Conservation (phyloP, 2,797 vertebrate species). For the Valencia hispanica region DNA sequence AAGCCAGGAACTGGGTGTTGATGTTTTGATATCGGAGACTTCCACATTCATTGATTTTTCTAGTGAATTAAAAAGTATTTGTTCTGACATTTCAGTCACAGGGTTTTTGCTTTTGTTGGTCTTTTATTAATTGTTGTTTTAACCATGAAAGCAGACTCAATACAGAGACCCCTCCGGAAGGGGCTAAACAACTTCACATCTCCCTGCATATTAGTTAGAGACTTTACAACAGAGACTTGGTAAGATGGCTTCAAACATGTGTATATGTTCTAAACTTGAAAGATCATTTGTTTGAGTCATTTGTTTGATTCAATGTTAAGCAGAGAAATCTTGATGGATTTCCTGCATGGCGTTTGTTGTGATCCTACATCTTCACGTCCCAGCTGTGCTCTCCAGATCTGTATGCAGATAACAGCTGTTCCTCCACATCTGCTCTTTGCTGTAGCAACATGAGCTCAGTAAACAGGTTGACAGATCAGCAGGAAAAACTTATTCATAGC, state of each 20-base stretch:
- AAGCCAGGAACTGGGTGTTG: not conserved
- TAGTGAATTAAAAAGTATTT: not conserved
- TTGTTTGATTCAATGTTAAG: not conserved
- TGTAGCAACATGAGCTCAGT: conserved; percentile 45
- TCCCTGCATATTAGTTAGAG: not conserved
- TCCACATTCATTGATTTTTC: not conserved
- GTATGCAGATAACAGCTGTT: conserved; percentile 45
- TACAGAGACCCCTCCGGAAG: no score
- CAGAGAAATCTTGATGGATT: not conserved
- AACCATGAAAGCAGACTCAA: not conserved
- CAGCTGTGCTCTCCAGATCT: conserved; percentile 44
- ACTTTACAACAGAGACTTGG: no score
- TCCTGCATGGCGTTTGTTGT: conserved; percentile 9
- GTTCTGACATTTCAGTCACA: not conserved
- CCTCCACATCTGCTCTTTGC: conserved; percentile 34
- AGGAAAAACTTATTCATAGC: conserved; percentile 51
- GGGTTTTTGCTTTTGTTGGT: not conserved
- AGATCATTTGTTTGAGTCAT: not conserved
- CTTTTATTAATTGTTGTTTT: not conserved
- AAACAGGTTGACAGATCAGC: conserved; percentile 44
- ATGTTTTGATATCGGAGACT: not conserved
- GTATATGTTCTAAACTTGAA: not conserved
- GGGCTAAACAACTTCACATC: not conserved
- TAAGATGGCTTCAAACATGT: not conserved
- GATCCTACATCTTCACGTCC: conserved; percentile 15